Conservation (phyloP, 2,888 invertebrate genomes). For the Trissolcus japonicus region DNA sequence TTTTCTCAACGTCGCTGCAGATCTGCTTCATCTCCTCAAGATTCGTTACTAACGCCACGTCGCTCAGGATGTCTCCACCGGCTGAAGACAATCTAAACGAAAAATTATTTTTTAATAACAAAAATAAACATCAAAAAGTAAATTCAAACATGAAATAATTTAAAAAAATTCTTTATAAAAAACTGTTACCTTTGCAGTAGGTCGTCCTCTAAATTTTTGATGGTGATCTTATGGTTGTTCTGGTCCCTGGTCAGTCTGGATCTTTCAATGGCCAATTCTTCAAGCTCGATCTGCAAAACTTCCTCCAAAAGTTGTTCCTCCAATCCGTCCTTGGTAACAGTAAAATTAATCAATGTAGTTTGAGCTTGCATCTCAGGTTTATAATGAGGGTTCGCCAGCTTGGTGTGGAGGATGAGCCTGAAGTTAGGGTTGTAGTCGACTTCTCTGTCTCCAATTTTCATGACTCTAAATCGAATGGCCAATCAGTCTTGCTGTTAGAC, state of each 20-base stretch:
- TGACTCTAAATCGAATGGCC: slow-evolving; percentile 74
- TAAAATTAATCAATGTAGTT: slow-evolving; percentile 95
- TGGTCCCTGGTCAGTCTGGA: slow-evolving; percentile 92
- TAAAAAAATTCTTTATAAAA: too few species aligned
- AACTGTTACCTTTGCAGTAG: slow-evolving; percentile 84
- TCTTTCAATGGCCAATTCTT: slow-evolving; percentile 90
- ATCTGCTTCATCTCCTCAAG: slow-evolving; percentile 95
- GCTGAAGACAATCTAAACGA: slow-evolving; percentile 87
- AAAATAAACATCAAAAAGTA: not conserved
- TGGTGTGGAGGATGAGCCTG: slow-evolving; percentile 91
- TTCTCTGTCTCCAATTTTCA: slow-evolving; percentile 94
- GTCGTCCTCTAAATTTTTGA: slow-evolving; percentile 94
- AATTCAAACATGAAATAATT: not conserved
- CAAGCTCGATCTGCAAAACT: slow-evolving; percentile 94
- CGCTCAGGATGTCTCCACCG: slow-evolving; percentile 93
- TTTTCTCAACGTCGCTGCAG: slow-evolving; percentile 91
- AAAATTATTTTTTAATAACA: not conserved
- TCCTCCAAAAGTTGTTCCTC: slow-evolving; percentile 96
- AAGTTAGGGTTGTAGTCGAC: slow-evolving; percentile 91
- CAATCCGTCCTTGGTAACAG: slow-evolving; percentile 93
- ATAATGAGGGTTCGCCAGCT: slow-evolving; percentile 96
- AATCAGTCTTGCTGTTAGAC: not conserved
- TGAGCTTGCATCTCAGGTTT: slow-evolving; percentile 98
- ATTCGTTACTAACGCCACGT: slow-evolving; percentile 92
- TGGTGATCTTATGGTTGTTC: slow-evolving; percentile 94